Percentiles rank a stretch among this genome's conserved stretches.
phyloP scores from a whole-genome alignment of 1,140 invertebrate species.

The Hyles vespertilio region DNA sequence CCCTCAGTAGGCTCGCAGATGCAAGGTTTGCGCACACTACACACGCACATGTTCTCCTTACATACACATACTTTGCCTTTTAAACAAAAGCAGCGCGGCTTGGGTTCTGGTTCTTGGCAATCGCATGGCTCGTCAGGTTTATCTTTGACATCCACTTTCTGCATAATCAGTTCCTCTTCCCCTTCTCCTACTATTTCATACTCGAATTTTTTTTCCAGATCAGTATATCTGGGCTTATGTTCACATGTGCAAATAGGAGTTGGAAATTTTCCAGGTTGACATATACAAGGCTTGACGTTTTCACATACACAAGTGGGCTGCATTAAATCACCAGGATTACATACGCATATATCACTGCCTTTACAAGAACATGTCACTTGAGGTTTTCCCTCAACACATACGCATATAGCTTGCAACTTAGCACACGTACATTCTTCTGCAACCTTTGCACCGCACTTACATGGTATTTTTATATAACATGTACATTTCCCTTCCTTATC shows the following conservation, averaged over 20 bases:
- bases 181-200: background rate
- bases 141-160: slow-evolving; percentile 2
- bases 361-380: slow-evolving; percentile 41
- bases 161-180: background rate
- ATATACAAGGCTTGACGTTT: slow-evolving; percentile 49
- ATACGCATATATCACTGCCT: slow-evolving; percentile 41
- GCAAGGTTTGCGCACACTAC: slow-evolving; percentile 42
- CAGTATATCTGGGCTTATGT: slow-evolving; percentile 34
- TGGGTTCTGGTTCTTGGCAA: slow-evolving; percentile 44
- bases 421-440: slow-evolving; percentile 41
- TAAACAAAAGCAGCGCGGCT: slow-evolving; percentile 38
- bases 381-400: slow-evolving; percentile 41
- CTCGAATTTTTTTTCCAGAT: background rate
- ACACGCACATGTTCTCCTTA: slow-evolving; percentile 38
- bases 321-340: slow-evolving; percentile 38
- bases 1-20: slow-evolving; percentile 34
- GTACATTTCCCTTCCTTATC: slow-evolving; percentile 52
- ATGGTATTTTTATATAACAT: slow-evolving; percentile 47
- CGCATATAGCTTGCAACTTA: slow-evolving; percentile 44
- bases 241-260: slow-evolving; percentile 46
- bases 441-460: slow-evolving; percentile 48
- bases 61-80: slow-evolving; percentile 49
- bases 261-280: slow-evolving; percentile 42
- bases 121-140: slow-evolving; percentile 32
- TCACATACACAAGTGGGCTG: slow-evolving; percentile 44